Percentiles rank a stretch among this genome's conserved stretches.
Evolutionary conservation across 1,140 invertebrate genomes (phyloP).

Genomic region (Drosophila repleta): DNA sequence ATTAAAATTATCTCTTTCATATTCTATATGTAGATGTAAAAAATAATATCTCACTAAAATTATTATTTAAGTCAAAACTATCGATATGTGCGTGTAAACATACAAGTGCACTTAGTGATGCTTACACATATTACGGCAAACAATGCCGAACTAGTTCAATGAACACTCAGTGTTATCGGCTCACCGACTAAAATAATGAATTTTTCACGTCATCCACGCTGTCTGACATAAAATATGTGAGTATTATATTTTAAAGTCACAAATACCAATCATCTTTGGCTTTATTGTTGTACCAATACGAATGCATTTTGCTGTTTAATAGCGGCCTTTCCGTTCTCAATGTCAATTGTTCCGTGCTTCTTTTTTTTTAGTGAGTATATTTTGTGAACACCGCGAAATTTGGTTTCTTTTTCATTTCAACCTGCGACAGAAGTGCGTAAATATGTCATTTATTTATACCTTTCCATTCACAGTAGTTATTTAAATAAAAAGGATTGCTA

Average conservation of each 20-base stretch:
- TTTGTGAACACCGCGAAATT: not conserved
- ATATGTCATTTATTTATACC: slow-evolving; percentile 5
- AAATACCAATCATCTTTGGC: not conserved
- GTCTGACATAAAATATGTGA: slow-evolving; percentile 48
- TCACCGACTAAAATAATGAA: slow-evolving; percentile 49
- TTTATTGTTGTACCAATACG: slow-evolving; percentile 1
- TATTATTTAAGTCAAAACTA: not conserved
- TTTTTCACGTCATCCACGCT: slow-evolving; percentile 64
- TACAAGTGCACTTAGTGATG: not conserved
- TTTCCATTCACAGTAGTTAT: not conserved
- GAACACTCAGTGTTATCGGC: slow-evolving; percentile 27
- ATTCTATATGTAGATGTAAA: too few relatives aligned
- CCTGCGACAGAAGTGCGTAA: not conserved
- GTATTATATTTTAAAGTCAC: slow-evolving; percentile 35
- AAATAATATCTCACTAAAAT: too few relatives aligned
- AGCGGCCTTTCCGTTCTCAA: not conserved
- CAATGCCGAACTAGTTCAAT: slow-evolving; percentile 25
- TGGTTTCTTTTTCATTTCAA: slow-evolving; percentile 11
- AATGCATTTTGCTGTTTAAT: not conserved
- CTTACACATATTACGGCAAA: not conserved
- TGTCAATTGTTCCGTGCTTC: not conserved
- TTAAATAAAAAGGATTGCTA: slow-evolving; percentile 6
- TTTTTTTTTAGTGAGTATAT: not conserved
- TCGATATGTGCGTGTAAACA: not conserved
- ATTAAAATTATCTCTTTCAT: too few relatives aligned